These are phyloP conservation scores for Drosophila birchii DNA, from an alignment of 2,888 invertebrate species.

Conservation along the genomic window DNA sequence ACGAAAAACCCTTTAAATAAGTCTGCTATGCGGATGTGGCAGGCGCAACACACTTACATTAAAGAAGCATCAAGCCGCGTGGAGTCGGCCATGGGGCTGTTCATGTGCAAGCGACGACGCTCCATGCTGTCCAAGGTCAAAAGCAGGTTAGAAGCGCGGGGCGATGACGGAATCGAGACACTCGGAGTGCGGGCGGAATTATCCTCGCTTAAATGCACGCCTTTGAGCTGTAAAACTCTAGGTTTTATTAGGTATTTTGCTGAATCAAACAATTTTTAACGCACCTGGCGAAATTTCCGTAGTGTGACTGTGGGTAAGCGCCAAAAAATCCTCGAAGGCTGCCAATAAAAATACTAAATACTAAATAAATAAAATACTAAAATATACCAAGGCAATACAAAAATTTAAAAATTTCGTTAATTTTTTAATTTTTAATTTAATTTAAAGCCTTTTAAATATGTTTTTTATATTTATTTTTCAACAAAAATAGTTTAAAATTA, in stretches of 20 bases:
- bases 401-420: too few relatives aligned
- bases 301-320: conserved; percentile 27
- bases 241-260: background rate
- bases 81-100: conserved; percentile 81
- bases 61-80: conserved; percentile 78
- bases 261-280: conserved; percentile 6
- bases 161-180: background rate
- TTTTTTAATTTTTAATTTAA: background rate
- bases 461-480: background rate
- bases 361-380: background rate
- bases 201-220: conserved; percentile 2
- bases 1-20: background rate
- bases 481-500: background rate
- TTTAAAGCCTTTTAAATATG: background rate
- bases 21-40: background rate
- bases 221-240: background rate
- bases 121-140: conserved; percentile 59
- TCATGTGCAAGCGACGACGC: conserved; percentile 77
- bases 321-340: conserved; percentile 18
- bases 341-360: too few relatives aligned
- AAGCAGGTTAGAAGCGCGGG: conserved; percentile 9
- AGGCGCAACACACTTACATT: conserved; percentile 56
- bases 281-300: conserved; percentile 36
- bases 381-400: background rate
- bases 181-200: background rate